Percentiles rank a stretch among this genome's conserved stretches.
Conservation (phyloP, 2,888 invertebrate species). For the Glaucopsyche alexis region DNA sequence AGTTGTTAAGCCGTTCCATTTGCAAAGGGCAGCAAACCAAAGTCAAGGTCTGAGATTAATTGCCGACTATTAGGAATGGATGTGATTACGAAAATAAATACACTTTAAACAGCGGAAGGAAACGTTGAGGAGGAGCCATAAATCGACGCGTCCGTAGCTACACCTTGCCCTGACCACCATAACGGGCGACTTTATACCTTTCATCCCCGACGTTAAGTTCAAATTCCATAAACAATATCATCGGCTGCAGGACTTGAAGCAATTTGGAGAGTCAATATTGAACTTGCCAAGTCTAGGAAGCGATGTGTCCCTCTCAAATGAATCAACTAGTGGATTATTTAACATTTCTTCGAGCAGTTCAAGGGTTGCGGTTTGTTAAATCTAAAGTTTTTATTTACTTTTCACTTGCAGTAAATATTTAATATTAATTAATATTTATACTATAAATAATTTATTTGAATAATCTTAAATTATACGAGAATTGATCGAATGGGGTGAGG, state of each 20-base stretch:
- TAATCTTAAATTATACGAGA: no score
- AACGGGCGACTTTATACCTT: conserved; percentile 59
- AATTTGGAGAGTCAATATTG: conserved; percentile 77
- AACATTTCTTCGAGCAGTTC: conserved; percentile 38
- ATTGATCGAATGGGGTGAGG: no score
- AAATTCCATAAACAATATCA: conserved; percentile 64
- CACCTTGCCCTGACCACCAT: conserved; percentile 57
- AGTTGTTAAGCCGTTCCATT: background rate
- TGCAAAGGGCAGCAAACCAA: background rate
- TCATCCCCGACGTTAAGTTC: conserved; percentile 58
- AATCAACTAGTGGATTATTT: conserved; percentile 47
- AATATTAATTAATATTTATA: no score
- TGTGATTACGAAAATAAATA: conserved; percentile 25
- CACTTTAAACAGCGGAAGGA: conserved; percentile 58
- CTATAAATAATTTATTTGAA: no score
- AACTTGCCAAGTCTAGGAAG: conserved; percentile 67
- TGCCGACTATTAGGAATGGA: conserved; percentile 1
- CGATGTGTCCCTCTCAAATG: conserved; percentile 66
- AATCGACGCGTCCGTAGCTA: conserved; percentile 67
- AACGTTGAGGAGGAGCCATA: conserved; percentile 73
- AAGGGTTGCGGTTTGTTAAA: conserved; percentile 41
- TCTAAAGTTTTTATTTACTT: conserved; percentile 29
- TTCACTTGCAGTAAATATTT: background rate
- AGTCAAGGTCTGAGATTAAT: conserved; percentile 16
- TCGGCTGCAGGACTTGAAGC: conserved; percentile 71